These are phyloP conservation scores for Corythoichthys haematopterus DNA, from an alignment of 2,113 vertebrate species.

Conservation along the genomic window DNA sequence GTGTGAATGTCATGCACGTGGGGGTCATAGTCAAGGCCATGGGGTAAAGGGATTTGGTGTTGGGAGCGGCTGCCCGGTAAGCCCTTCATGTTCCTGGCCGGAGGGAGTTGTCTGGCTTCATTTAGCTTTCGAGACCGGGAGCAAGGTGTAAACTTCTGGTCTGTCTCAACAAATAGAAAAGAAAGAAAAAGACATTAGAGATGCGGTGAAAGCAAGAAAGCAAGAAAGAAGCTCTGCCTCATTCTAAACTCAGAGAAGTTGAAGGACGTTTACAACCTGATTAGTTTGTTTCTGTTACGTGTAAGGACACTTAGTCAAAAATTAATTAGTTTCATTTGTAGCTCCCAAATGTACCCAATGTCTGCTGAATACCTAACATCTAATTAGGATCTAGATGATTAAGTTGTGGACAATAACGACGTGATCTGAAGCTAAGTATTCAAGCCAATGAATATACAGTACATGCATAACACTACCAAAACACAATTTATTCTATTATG, in stretches of 20 bases:
- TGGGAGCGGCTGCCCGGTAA: conserved; percentile 85
- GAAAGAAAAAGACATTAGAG: conserved; percentile 12
- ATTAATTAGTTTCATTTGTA: not conserved
- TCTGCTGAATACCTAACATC: not conserved
- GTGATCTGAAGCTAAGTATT: not conserved
- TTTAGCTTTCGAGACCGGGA: conserved; percentile 85
- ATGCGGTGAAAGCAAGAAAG: not conserved
- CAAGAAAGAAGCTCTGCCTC: not conserved
- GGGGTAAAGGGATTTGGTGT: conserved; percentile 85
- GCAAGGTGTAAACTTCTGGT: conserved; percentile 87
- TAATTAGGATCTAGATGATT: not conserved
- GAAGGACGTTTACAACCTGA: too few relatives aligned
- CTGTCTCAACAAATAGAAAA: conserved; percentile 65
- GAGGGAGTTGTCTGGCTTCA: conserved; percentile 87
- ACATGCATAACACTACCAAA: not conserved
- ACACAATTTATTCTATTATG: not conserved
- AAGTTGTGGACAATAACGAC: too few relatives aligned
- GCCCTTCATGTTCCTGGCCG: conserved; percentile 95
- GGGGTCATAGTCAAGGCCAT: conserved; percentile 85
- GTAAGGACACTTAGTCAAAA: not conserved
- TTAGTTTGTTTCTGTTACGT: not conserved
- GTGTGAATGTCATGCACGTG: conserved; percentile 79
- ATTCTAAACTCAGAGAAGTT: not conserved
- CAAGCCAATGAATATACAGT: not conserved
- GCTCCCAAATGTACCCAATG: not conserved